Evolutionary conservation across 2,113 vertebrate species (phyloP).

Genomic region (Conger conger): DNA sequence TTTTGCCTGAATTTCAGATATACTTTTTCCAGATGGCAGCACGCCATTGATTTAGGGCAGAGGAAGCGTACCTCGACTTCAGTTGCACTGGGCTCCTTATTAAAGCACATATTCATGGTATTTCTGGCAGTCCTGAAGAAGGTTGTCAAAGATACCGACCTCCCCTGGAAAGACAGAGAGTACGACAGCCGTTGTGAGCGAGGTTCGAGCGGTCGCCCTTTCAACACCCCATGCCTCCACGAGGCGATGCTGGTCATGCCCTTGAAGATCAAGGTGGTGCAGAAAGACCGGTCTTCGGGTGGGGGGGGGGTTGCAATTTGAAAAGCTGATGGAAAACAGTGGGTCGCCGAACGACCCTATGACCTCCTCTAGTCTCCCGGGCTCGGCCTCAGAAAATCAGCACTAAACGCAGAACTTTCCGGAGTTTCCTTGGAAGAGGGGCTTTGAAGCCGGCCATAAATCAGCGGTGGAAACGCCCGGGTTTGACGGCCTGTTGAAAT

Average conservation of each 20-base stretch:
- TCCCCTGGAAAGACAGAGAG: conserved; percentile 80
- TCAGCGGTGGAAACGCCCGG: conserved; percentile 39
- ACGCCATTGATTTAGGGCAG: background rate
- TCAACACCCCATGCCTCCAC: background rate
- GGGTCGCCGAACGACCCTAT: background rate
- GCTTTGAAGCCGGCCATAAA: conserved; percentile 52
- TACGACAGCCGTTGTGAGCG: background rate
- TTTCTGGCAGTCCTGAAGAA: conserved; percentile 99
- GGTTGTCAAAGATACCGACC: conserved; percentile 96
- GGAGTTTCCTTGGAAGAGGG: conserved; percentile 33
- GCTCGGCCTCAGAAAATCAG: conserved; percentile 15
- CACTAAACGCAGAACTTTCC: conserved; percentile 38
- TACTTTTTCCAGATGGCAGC: background rate
- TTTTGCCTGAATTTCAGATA: background rate
- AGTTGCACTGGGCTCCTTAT: conserved; percentile 88
- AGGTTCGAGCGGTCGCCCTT: background rate
- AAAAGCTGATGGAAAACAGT: background rate
- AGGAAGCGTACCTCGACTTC: conserved; percentile 87
- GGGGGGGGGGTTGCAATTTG: background rate
- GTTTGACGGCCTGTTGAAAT: conserved; percentile 36
- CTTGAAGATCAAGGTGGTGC: no score
- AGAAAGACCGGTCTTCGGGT: background rate
- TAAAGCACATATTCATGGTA: conserved; percentile 99
- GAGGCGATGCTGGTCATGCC: background rate
- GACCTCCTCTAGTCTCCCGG: conserved; percentile 11